Conservation (phyloP, 2,888 invertebrate species). For the Nemurella pictetii region DNA sequence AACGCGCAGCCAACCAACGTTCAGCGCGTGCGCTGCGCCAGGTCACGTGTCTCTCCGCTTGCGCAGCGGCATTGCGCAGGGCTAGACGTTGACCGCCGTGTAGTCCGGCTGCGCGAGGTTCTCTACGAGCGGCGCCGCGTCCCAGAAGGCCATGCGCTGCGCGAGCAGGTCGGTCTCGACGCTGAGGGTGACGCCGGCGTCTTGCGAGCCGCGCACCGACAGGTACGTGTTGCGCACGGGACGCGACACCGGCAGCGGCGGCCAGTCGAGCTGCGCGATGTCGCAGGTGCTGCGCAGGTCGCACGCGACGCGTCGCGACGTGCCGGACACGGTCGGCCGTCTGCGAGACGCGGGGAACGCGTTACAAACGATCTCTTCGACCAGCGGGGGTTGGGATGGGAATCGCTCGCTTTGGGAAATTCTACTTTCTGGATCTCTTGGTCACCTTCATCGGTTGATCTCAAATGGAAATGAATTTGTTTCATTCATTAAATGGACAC, state of each 20-base stretch:
- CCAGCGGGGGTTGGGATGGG: no score
- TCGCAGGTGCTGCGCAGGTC: background rate
- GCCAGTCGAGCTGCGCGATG: background rate
- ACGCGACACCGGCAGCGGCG: background rate
- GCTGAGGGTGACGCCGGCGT: slow-evolving; percentile 2
- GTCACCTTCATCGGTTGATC: no score
- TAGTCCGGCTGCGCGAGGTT: slow-evolving; percentile 11
- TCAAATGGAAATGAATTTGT: no score
- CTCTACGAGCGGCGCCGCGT: slow-evolving; percentile 33
- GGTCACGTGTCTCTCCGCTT: no score
- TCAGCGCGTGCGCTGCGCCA: no score
- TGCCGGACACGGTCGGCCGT: background rate
- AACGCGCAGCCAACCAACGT: no score
- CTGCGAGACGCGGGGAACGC: no score
- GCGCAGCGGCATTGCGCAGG: no score
- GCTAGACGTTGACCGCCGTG: background rate
- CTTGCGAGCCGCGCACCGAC: background rate
- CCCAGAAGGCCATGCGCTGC: slow-evolving; percentile 36
- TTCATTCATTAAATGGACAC: no score
- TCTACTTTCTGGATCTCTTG: no score
- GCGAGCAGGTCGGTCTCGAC: slow-evolving; percentile 29
- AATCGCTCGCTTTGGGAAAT: no score
- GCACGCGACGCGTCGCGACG: background rate
- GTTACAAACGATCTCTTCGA: no score
- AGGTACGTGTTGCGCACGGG: slow-evolving; percentile 2